Evolutionary conservation across 1,140 invertebrate genomes (phyloP), one percentile per base, ranked within the genome.

Genomic region (Drosophila murphyi): DNA sequence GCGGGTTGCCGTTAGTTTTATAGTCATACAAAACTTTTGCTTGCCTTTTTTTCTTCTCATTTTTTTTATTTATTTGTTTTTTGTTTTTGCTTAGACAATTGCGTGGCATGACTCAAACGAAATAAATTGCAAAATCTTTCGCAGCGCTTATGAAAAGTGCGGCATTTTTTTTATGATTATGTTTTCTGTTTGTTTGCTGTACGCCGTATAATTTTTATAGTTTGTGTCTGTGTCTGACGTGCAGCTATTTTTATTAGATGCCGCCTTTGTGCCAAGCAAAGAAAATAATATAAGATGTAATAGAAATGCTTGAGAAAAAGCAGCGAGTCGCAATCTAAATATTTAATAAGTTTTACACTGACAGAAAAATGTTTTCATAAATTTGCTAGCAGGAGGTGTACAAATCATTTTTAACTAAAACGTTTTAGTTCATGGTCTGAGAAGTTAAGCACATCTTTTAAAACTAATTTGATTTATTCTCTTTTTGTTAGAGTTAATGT

Each of bases 121-220:
- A 88, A 83, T 89, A 89, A 85, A 89, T 89, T 89, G 85, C 85
- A 76, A 89, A 89, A 89, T 89, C 86, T 88, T 89, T 82, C 52
- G 52, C 60, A 69, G 75, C 48, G 60, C 67, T 52, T 61, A 80
- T 72, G 76, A 88, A 82, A 87, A 87, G 80, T 83, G 85, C 83
- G 72, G 83, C 80, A 41, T 80, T 77, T 83, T 80, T 73, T 86
- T 86, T 86, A 75, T 78, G 50, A 65, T 78, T 78, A 63, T 57
- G 29, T 63, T 67, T 70, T 70, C 60, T 88, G 63, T 79, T 77
- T 87, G 74, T 77, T 35, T 45, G 51, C 28, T 43, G 57, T 50
- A 56, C 56, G 70, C 61, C 28, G 37, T 50, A 43, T 35, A 34
- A 79, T 80, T 87, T 83, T 81, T 88, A 88, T 85, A 67, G 81